Evolutionary conservation across 1,140 invertebrate genomes (phyloP).

Genomic region (Microplitis demolitor): DNA sequence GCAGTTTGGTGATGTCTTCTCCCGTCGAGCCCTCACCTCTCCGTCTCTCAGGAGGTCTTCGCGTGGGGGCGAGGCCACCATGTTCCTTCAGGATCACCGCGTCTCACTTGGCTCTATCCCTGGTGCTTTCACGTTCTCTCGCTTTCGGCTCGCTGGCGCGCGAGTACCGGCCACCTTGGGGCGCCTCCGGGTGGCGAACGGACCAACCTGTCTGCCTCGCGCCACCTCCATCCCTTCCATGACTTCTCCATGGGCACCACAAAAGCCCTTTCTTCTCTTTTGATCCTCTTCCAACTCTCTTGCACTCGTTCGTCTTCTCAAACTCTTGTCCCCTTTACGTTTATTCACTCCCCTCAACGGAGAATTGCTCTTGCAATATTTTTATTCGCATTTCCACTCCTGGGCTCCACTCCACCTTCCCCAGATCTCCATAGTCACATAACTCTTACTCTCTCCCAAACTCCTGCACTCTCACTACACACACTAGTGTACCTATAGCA

Average conservation of each 20-base stretch:
- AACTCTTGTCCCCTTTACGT: background rate
- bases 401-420: background rate
- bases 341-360: conserved; percentile 3
- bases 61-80: conserved; percentile 62
- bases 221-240: conserved; percentile 42
- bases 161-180: conserved; percentile 55
- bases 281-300: background rate
- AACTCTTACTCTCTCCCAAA: too few relatives aligned
- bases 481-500: too few relatives aligned
- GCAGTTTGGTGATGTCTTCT: background rate
- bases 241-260: background rate
- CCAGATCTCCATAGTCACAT: background rate
- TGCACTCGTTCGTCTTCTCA: too few relatives aligned
- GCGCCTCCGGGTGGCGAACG: conserved; percentile 57
- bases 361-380: conserved; percentile 1
- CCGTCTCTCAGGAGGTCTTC: conserved; percentile 43
- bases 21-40: conserved; percentile 28
- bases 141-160: conserved; percentile 27
- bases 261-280: background rate
- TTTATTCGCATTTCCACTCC: background rate
- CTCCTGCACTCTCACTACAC: too few relatives aligned
- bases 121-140: conserved; percentile 25
- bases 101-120: conserved; percentile 10
- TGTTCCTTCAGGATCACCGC: conserved; percentile 46
- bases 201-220: conserved; percentile 53